Conservation (phyloP, 2,797 vertebrate genomes). For the Characodon lateralis region DNA sequence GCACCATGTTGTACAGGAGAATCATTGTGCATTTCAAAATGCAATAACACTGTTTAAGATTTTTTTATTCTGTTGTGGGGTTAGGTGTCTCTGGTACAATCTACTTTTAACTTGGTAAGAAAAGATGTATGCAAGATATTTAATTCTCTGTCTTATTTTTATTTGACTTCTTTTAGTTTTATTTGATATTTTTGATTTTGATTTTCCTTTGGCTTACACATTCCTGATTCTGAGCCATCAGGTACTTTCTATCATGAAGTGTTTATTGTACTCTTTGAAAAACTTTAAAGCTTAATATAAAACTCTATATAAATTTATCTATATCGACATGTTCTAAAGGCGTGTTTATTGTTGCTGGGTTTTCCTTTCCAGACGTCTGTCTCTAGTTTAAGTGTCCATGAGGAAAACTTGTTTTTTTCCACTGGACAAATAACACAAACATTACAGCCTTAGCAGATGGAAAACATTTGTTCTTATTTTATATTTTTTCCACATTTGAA, state of each 20-base stretch:
- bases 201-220: conserved; percentile 76
- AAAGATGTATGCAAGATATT: conserved; percentile 86
- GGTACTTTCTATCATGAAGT: conserved; percentile 98
- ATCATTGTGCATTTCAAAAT: conserved; percentile 94
- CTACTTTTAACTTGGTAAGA: conserved; percentile 90
- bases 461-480: conserved; percentile 65
- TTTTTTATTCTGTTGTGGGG: conserved; percentile 98
- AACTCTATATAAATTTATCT: conserved; percentile 87
- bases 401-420: conserved; percentile 40
- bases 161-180: conserved; percentile 7
- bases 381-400: conserved; percentile 48
- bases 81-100: conserved; percentile 87
- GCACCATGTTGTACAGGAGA: conserved; percentile 93
- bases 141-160: conserved; percentile 56
- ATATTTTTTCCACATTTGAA: conserved; percentile 67
- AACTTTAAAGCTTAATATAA: conserved; percentile 97
- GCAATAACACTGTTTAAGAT: conserved; percentile 97
- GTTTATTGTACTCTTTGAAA: conserved; percentile 99
- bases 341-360: conserved; percentile 79
- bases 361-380: conserved; percentile 49
- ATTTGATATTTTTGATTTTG: conserved; percentile 22
- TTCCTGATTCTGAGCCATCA: conserved; percentile 87
- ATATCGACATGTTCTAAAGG: conserved; percentile 88
- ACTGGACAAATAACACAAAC: conserved; percentile 30
- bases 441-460: conserved; percentile 69